phyloP scores from a whole-genome alignment of 1,140 invertebrate species.

The Chrysomallon squamiferum region DNA sequence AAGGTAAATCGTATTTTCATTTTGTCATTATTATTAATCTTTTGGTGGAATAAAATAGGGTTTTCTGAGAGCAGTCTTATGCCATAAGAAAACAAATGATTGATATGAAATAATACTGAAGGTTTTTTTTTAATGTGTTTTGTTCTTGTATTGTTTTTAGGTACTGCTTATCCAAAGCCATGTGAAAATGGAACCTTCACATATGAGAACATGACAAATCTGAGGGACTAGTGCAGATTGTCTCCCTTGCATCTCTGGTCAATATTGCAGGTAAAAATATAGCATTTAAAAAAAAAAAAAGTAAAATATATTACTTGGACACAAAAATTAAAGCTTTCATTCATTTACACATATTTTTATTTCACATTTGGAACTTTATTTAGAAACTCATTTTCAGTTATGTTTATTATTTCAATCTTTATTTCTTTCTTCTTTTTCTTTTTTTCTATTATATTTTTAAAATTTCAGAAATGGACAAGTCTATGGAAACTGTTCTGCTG shows the following conservation, averaged over 20 bases:
- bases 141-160: slow-evolving; percentile 23
- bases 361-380: no score
- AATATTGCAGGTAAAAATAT: slow-evolving; percentile 50
- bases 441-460: slow-evolving; percentile 1
- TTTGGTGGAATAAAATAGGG: background rate
- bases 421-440: background rate
- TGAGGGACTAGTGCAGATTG: slow-evolving; percentile 43
- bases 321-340: no score
- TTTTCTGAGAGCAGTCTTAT: background rate
- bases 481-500: slow-evolving; percentile 47
- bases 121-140: no score
- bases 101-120: background rate
- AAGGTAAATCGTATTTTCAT: no score
- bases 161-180: slow-evolving; percentile 37
- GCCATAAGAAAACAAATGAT: background rate
- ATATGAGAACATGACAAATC: slow-evolving; percentile 45
- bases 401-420: no score
- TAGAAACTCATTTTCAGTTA: no score
- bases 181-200: slow-evolving; percentile 59
- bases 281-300: no score
- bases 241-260: slow-evolving; percentile 52
- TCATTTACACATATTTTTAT: no score
- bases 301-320: no score
- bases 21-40: no score
- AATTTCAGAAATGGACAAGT: slow-evolving; percentile 46